These are phyloP conservation scores for Cepaea nemoralis DNA, from an alignment of 1,140 invertebrate species.

Conservation along the genomic window DNA sequence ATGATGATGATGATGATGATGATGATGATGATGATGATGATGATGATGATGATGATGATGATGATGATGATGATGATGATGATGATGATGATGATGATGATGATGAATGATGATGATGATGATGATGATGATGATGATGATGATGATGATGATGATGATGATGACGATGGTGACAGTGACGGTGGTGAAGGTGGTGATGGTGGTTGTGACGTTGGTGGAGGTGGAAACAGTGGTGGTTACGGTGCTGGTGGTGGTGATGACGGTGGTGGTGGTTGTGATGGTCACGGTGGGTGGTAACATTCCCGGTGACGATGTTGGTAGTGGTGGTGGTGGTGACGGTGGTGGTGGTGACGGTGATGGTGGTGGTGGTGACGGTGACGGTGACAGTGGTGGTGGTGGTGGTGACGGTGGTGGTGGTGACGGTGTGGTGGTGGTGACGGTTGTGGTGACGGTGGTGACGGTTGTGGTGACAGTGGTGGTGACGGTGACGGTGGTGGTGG, in stretches of 20 bases:
- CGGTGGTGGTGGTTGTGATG: too few relatives aligned
- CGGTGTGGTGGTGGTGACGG: too few relatives aligned
- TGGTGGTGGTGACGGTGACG: constrained; percentile 26
- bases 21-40: constrained; percentile 37
- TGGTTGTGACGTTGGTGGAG: too few relatives aligned
- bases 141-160: too few relatives aligned
- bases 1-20: constrained; percentile 34
- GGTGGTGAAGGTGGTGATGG: constrained; percentile 33
- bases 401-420: too few relatives aligned
- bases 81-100: constrained; percentile 34
- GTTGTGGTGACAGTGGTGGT: constrained; percentile 1
- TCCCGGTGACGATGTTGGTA: constrained; percentile 5
- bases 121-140: neutral
- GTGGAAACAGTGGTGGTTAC: constrained; percentile 14
- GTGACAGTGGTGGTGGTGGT: constrained; percentile 34
- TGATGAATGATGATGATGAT: constrained; percentile 30
- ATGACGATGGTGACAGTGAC: constrained; percentile 16
- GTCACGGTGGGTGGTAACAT: too few relatives aligned
- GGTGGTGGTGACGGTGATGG: constrained; percentile 36
- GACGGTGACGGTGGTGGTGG: constrained; percentile 6
- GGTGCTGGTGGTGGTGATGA: neutral
- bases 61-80: constrained; percentile 37
- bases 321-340: constrained; percentile 34
- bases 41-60: neutral
- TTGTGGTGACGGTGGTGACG: constrained; percentile 22